Conservation (phyloP, 2,797 vertebrate species). For the Hippocampus kuda region DNA sequence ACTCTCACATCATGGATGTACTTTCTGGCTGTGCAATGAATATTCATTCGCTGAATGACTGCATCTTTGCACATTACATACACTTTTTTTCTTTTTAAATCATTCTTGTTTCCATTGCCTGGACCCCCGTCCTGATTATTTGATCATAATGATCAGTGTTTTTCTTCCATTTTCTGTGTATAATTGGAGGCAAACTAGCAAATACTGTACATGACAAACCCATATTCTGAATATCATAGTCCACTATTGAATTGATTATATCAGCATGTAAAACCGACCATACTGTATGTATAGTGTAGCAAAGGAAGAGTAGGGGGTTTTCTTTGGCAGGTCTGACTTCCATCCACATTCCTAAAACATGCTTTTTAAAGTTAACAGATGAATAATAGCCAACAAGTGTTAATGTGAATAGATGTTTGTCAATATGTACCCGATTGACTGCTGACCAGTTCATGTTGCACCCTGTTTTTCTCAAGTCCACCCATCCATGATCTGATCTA, state of each 20-base stretch:
- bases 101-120: too few species aligned
- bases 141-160: too few species aligned
- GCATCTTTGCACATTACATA: not conserved
- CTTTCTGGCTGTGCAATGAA: not conserved
- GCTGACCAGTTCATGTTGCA: not conserved
- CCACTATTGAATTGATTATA: not conserved
- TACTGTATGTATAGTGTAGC: too few species aligned
- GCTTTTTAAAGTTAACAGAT: not conserved
- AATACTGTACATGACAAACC: not conserved
- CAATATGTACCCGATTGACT: not conserved
- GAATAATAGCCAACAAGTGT: not conserved
- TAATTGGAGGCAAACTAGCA: not conserved
- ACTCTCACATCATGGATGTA: not conserved
- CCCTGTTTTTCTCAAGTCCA: not conserved
- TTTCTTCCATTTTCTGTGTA: not conserved
- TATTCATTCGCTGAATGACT: not conserved
- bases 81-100: too few species aligned
- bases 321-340: not conserved
- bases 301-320: not conserved
- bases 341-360: not conserved
- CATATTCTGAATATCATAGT: not conserved
- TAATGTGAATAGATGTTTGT: not conserved
- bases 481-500: too few species aligned
- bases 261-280: not conserved
- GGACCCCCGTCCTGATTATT: too few species aligned